Conservation (phyloP, 2,888 invertebrate genomes). For the Drosophila maculinotata region DNA sequence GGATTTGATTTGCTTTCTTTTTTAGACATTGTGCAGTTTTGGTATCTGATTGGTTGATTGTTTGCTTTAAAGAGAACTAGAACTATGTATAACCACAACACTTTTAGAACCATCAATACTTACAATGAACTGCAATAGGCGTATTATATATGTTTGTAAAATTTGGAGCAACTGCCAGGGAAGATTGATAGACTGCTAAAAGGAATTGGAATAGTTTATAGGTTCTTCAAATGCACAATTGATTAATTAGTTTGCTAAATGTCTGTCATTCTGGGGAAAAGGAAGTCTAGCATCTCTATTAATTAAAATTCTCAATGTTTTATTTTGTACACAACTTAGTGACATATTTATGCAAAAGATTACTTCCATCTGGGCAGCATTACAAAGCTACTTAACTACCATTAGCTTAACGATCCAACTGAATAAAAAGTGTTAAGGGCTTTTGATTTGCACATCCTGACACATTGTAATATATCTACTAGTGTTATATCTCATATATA, state of each 20-base stretch:
- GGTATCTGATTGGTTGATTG: conserved; percentile 41
- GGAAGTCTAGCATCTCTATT: conserved; percentile 57
- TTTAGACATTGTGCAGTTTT: conserved; percentile 22
- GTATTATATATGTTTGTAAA: conserved; percentile 1
- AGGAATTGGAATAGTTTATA: conserved; percentile 3
- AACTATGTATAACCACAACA: conserved; percentile 65
- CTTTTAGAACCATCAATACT: conserved; percentile 45
- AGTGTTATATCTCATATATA: conserved; percentile 13
- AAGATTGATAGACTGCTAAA: conserved; percentile 2
- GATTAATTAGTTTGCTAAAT: neutral
- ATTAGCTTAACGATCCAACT: conserved; percentile 26
- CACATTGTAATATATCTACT: conserved; percentile 9
- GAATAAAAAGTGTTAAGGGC: conserved; percentile 20
- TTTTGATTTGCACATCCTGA: conserved; percentile 11
- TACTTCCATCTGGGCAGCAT: conserved; percentile 16
- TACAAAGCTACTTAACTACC: conserved; percentile 27
- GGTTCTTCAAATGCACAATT: conserved; percentile 8
- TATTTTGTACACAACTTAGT: conserved; percentile 23
- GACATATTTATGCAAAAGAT: neutral
- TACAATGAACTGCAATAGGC: conserved; percentile 18
- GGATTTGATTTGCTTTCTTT: conserved; percentile 68
- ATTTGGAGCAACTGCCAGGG: conserved; percentile 20
- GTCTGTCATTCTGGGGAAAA: conserved; percentile 3
- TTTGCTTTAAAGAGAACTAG: conserved; percentile 36
- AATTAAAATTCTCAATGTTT: conserved; percentile 27